A percentile compares a stretch with the other conserved stretches of the same genome.
Evolutionary conservation across 64 coral and sea anemone species (phyloP).

Genomic region (Montipora cactus): DNA sequence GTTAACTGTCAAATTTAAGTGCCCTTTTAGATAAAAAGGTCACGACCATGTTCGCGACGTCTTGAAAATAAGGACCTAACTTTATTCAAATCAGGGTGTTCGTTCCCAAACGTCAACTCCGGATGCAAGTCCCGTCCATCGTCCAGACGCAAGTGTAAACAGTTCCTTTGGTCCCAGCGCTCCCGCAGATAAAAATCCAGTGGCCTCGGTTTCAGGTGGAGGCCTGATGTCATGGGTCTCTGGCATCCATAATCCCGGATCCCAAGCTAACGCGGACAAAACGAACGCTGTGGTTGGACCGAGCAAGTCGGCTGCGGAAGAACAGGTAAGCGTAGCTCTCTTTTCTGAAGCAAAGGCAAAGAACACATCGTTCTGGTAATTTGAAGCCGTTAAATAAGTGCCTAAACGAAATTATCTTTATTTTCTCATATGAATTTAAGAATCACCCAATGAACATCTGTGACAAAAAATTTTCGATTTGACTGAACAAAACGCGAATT

Average conservation of each 20-base stretch:
- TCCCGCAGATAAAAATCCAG: conserved; percentile 63
- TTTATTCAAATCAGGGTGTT: conserved; percentile 20
- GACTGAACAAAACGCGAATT: too few relatives aligned
- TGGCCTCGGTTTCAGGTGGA: conserved; percentile 49
- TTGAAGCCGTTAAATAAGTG: too few relatives aligned
- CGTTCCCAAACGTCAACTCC: conserved; percentile 69
- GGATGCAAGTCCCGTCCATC: conserved; percentile 45
- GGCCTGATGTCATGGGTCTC: conserved; percentile 96
- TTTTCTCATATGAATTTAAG: too few relatives aligned
- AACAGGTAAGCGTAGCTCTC: neutral
- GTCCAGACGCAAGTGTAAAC: neutral
- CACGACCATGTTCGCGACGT: too few relatives aligned
- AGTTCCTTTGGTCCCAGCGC: neutral
- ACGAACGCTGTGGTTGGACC: conserved; percentile 47
- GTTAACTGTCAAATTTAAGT: too few relatives aligned
- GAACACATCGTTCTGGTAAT: neutral
- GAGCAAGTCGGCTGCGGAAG: conserved; percentile 33
- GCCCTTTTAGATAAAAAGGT: too few relatives aligned
- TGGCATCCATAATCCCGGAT: conserved; percentile 56
- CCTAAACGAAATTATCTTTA: too few relatives aligned
- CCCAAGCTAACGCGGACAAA: conserved; percentile 21
- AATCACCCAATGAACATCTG: too few relatives aligned
- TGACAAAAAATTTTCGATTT: too few relatives aligned
- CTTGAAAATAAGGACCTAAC: too few relatives aligned
- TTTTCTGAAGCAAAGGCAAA: too few relatives aligned